These are phyloP conservation scores for Sinosuthora webbiana DNA, from an alignment of 2,113 vertebrate species.

Conservation along the genomic window DNA sequence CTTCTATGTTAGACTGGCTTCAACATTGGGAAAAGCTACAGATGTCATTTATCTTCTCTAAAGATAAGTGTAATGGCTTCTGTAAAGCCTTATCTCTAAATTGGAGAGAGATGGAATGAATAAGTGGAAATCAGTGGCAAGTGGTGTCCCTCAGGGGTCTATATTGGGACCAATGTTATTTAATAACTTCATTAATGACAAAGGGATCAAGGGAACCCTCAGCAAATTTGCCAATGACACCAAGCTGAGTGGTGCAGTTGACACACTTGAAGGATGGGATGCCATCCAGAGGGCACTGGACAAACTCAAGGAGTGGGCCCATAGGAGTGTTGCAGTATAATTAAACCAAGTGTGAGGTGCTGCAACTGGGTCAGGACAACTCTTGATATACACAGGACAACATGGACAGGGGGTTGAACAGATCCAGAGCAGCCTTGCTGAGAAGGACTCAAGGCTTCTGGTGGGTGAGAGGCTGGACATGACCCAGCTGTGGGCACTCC, in stretches of 20 bases:
- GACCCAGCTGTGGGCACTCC: background rate
- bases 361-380: background rate
- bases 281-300: background rate
- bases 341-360: no score
- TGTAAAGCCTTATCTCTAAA: background rate
- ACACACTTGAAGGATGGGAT: background rate
- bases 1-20: background rate
- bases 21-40: rapidly evolving
- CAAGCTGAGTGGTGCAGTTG: background rate
- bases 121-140: background rate
- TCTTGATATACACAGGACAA: no score
- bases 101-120: background rate
- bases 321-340: background rate
- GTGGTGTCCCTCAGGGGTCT: background rate
- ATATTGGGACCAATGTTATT: background rate
- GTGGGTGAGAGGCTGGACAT: background rate
- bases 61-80: background rate
- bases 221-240: background rate
- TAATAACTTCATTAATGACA: background rate
- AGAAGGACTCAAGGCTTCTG: rapidly evolving
- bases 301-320: background rate
- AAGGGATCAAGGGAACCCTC: background rate
- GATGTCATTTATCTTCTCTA: background rate
- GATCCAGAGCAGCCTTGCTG: rapidly evolving
- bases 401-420: no score